phyloP scores from a whole-genome alignment of 2,888 invertebrate species.

The Cyclophora albipunctata region DNA sequence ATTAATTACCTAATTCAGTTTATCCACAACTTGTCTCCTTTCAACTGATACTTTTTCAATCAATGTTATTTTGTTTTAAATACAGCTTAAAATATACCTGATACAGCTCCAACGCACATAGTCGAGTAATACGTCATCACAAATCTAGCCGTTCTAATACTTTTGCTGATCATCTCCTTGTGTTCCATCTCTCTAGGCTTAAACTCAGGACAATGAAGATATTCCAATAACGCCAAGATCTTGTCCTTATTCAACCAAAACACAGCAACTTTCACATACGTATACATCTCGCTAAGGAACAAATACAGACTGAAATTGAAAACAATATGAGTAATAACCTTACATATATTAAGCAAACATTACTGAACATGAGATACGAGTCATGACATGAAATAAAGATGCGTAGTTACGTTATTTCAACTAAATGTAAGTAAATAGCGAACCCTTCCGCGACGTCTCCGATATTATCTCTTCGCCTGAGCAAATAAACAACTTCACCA shows the following conservation, averaged over 20 bases:
- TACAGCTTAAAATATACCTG: slow-evolving; percentile 34
- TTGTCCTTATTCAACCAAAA: slow-evolving; percentile 63
- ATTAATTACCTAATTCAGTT: too few species aligned
- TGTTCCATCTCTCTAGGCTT: slow-evolving; percentile 57
- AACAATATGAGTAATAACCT: background rate
- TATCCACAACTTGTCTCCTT: too few species aligned
- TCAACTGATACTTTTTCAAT: too few species aligned
- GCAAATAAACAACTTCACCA: slow-evolving; percentile 80
- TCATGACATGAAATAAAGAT: slow-evolving; percentile 25
- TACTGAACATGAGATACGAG: slow-evolving; percentile 7
- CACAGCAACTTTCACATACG: slow-evolving; percentile 62
- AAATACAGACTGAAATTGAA: slow-evolving; percentile 50
- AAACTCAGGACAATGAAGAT: slow-evolving; percentile 57
- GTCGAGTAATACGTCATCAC: slow-evolving; percentile 62
- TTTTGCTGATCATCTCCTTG: slow-evolving; percentile 44
- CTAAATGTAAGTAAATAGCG: slow-evolving; percentile 22
- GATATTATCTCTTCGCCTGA: slow-evolving; percentile 77
- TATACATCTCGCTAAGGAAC: slow-evolving; percentile 70
- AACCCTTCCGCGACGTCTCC: slow-evolving; percentile 76
- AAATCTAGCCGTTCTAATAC: slow-evolving; percentile 56
- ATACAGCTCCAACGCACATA: slow-evolving; percentile 66
- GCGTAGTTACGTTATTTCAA: slow-evolving; percentile 28
- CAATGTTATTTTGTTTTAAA: too few species aligned
- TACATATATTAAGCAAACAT: background rate
- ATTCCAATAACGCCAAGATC: slow-evolving; percentile 50